Evolutionary conservation across 2,113 vertebrate species (phyloP).

Genomic region (Ariopsis seemanni): DNA sequence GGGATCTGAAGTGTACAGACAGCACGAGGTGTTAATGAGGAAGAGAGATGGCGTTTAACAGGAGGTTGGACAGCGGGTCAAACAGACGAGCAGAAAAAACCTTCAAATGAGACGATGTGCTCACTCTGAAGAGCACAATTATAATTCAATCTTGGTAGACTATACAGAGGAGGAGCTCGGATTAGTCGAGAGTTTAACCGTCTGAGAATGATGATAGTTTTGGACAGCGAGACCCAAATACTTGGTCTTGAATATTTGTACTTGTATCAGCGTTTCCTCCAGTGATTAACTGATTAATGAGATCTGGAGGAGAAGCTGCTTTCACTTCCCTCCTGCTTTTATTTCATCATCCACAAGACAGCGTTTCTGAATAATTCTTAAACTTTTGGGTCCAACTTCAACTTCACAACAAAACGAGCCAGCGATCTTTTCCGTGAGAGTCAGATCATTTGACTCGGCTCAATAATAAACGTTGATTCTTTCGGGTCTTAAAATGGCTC

Average conservation of each 20-base stretch:
- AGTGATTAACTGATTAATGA: background rate
- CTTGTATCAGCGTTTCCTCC: background rate
- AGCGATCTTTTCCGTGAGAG: background rate
- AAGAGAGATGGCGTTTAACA: background rate
- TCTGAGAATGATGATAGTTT: background rate
- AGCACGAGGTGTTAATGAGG: background rate
- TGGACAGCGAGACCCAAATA: background rate
- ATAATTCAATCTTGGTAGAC: background rate
- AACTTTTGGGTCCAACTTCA: background rate
- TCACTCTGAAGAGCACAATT: background rate
- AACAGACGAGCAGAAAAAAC: background rate
- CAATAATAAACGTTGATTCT: background rate
- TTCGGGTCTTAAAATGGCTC: background rate
- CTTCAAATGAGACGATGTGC: background rate
- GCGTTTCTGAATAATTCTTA: background rate
- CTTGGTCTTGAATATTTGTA: background rate
- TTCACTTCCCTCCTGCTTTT: background rate
- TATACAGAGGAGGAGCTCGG: background rate
- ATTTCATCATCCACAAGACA: background rate
- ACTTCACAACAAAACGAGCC: background rate
- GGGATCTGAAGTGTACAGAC: background rate
- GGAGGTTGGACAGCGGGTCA: background rate
- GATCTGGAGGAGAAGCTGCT: background rate
- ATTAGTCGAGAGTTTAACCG: background rate
- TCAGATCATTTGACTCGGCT: background rate